Percentiles rank a stretch among this genome's conserved stretches.
phyloP scores from a whole-genome alignment of 1,140 invertebrate genomes.

The Ruditapes philippinarum region DNA sequence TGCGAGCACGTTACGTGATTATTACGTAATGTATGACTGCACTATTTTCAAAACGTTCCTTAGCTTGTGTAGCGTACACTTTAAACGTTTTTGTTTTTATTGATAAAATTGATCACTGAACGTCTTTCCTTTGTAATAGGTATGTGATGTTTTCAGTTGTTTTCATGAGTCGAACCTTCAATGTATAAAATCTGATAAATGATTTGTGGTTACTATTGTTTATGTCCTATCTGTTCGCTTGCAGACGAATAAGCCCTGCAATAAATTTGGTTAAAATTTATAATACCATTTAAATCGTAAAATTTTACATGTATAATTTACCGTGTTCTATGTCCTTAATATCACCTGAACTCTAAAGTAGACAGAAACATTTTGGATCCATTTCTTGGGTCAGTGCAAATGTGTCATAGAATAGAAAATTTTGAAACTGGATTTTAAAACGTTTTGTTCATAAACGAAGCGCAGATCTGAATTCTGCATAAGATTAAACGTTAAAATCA shows the following conservation, averaged over 20 bases:
- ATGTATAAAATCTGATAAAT: background rate
- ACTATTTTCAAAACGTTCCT: background rate
- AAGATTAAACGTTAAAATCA: too few species aligned
- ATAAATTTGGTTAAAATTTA: conserved; percentile 29
- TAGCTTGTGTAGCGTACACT: background rate
- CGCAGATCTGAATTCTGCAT: too few species aligned
- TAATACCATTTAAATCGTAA: conserved; percentile 32
- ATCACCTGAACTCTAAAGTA: background rate
- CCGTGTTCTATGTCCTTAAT: background rate
- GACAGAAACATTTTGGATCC: too few species aligned
- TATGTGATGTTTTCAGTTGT: background rate
- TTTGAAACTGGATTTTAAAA: too few species aligned
- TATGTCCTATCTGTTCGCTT: background rate
- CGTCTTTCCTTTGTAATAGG: background rate
- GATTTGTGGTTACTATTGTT: background rate
- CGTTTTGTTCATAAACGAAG: too few species aligned
- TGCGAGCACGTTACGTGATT: background rate
- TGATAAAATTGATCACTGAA: background rate
- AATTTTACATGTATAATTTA: conserved; percentile 3
- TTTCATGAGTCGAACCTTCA: background rate
- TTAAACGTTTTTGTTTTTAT: background rate
- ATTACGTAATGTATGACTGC: background rate
- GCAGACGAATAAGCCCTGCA: background rate
- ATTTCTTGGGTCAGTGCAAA: too few species aligned
- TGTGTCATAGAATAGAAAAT: too few species aligned